Base-by-base conservation (phyloP, 2,888 invertebrate species). In the Eucriotettix oculatus region DNA sequence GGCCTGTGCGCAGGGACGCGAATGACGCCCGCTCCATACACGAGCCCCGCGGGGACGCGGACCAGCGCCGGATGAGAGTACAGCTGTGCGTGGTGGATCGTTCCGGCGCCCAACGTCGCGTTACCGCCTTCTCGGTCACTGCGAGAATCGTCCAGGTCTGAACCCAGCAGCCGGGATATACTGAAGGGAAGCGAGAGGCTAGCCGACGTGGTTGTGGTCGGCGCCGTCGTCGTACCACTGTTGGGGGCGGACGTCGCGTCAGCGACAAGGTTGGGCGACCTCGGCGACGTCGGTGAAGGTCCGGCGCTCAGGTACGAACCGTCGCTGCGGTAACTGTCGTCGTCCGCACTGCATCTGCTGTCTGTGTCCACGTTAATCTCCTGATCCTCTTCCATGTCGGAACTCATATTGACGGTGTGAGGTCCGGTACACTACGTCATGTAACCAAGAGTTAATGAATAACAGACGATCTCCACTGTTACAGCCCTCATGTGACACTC, bases 341-440 rank as follows among this genome's bases (percentile, higher is more conserved):
- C 81, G 66, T 82, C 82, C 62, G 82, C 82, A 54, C 78, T 79
- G 52, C 82, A 82, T 60, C 82, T 75, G 68, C 81, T 82, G 71
- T 84, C 83, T 52, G 83, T 83, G 70, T 77, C 78, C 67, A 82
- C 75, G 68, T 84, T 84, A 66, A 84, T 84, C 74, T 84, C 83
- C 65, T 79, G 79, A 68, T 82, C 83, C 48, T 65, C 66, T 42
- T 66, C 64, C 54, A 56, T 60, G 56, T 63, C 42, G 43, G 59
- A 52, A 54, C 64, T 56, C 54, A 16, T 54, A 29, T 29, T 29
- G 29, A 7, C 7, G 3, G 29, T 29, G 29, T 29, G 29, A 29
- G 29, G 3, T 7, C 2, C 29, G 29, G 29, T 29, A 29, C 29
- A 29, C 29, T 29, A 29, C 29, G 29, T 7, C 29, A 29, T 29